These are phyloP conservation scores for Agrotis segetum DNA, from an alignment of 2,888 invertebrate species.

Conservation along the genomic window DNA sequence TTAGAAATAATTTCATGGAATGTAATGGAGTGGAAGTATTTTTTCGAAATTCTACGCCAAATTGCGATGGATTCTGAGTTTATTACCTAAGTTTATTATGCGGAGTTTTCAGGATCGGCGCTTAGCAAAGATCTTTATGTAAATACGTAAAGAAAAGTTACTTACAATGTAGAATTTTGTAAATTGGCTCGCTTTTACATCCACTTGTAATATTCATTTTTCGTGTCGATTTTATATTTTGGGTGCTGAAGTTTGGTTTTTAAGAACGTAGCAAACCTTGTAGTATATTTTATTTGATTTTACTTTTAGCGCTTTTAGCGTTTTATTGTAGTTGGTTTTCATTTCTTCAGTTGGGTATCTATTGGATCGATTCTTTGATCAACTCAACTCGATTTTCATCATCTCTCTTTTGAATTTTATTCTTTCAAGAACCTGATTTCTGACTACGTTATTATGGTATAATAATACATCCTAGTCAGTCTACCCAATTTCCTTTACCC, in stretches of 20 bases:
- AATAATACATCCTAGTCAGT: not conserved
- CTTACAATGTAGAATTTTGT: conserved; percentile 18
- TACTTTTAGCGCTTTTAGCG: too few species aligned
- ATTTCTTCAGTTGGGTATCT: not conserved
- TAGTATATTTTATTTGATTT: not conserved
- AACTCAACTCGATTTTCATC: not conserved
- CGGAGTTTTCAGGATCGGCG: conserved; percentile 28
- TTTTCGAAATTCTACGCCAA: conserved; percentile 47
- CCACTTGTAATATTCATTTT: conserved; percentile 6
- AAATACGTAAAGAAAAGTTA: conserved; percentile 20
- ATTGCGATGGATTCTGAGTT: conserved; percentile 52
- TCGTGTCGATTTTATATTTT: not conserved
- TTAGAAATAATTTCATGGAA: conserved; percentile 42
- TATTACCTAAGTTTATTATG: conserved; percentile 57
- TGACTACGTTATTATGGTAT: not conserved
- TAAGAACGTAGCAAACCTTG: not conserved
- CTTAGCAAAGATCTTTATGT: conserved; percentile 28
- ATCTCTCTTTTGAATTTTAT: not conserved
- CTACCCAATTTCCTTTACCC: conserved; percentile 18
- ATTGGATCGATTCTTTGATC: too few species aligned
- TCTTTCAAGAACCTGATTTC: not conserved
- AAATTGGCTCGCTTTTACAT: conserved; percentile 4
- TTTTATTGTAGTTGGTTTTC: not conserved
- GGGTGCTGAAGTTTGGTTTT: not conserved
- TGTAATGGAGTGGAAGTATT: conserved; percentile 54